phyloP scores from a whole-genome alignment of 30 jellyfish, hydroid and myxozoan species.

The Aurelia aurita complex sp. Pacific region DNA sequence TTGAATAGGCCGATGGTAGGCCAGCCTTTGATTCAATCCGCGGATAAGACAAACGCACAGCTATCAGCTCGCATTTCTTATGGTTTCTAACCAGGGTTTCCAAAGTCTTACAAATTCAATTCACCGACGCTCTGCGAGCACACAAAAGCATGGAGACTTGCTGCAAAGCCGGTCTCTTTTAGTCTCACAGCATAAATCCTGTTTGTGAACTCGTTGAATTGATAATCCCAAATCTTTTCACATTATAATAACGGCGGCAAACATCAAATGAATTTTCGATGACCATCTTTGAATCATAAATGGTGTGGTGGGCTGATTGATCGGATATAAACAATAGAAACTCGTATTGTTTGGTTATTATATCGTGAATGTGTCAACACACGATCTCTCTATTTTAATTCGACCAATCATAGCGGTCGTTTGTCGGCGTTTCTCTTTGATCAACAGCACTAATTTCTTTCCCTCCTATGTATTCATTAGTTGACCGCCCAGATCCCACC shows the following conservation, averaged over 20 bases:
- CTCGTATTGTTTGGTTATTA: conserved; percentile 88
- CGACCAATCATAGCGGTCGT: conserved; percentile 76
- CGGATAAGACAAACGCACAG: conserved; percentile 61
- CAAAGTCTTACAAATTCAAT: conserved; percentile 68
- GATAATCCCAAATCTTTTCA: conserved; percentile 86
- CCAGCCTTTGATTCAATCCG: conserved; percentile 65
- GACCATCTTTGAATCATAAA: conserved; percentile 82
- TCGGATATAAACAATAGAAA: conserved; percentile 88
- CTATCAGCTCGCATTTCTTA: conserved; percentile 58
- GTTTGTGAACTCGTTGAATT: conserved; percentile 74
- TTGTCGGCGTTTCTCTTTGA: conserved; percentile 96
- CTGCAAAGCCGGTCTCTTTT: conserved; percentile 76
- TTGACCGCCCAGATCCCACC: conserved; percentile 99
- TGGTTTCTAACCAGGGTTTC: conserved; percentile 70
- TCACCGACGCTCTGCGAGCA: conserved; percentile 67
- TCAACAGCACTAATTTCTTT: conserved; percentile 96
- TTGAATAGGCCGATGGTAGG: conserved; percentile 61
- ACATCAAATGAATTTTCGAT: conserved; percentile 80
- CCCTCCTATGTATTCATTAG: conserved; percentile 99
- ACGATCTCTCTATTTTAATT: conserved; percentile 72
- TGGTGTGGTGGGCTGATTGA: conserved; percentile 86
- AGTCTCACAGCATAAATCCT: conserved; percentile 75
- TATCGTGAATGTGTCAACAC: conserved; percentile 92
- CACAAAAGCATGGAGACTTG: conserved; percentile 79
- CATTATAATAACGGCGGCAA: conserved; percentile 87